Base-by-base conservation (phyloP, 2,888 invertebrate species). In the Drosophila niveifrons region DNA sequence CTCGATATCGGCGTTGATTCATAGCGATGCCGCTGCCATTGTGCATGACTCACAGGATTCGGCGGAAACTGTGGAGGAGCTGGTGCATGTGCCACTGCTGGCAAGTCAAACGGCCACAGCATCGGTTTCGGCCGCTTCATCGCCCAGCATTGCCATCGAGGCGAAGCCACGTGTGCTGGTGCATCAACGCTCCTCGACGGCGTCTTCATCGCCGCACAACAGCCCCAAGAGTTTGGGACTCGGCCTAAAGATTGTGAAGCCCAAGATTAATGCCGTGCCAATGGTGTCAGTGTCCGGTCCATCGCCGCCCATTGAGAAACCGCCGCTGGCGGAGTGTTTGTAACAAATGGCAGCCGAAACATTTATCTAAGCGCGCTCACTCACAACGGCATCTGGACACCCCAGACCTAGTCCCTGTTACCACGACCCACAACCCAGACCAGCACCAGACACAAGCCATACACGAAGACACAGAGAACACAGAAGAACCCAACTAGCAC, bases 251-350 rank as follows among this genome's bases (percentile, higher is more conserved):
- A 89, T 90, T 44, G 72, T 89, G 36, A 90, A 89, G 61, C 90
- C 89, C 11, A 90, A 90, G 75, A 80, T 82, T 57, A 89, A 86
- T 58, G 89, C 90, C 61, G 93, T 96, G 82, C 96, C 96, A 51
- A 96, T 96, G 82, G 94, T 96, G 6, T 96, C 96, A 23, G 94
- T 96, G 29, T 96, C 96, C 10, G 96, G 96, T n/a, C 96, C 96
- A 0, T 96, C 96, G 15, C 96, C 96, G 34, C 95, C 96, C 11
- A 95, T 96, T 81, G 96, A 96, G 80, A 95, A 92, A 65, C 86
- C 89, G 23, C 86, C 88, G 48, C 66, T 86, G 68, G 76, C 89
- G 28, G 92, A 92, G 62, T 91, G 91, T 66, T 92, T 92, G 92
- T 92, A 92, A 91, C 92, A 92, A 90, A 92, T 92, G 92, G 91